A percentile compares a stretch with the other conserved stretches of the same genome.
Conservation (phyloP, 2,113 vertebrate species). For the Phyllostomus hastatus region DNA sequence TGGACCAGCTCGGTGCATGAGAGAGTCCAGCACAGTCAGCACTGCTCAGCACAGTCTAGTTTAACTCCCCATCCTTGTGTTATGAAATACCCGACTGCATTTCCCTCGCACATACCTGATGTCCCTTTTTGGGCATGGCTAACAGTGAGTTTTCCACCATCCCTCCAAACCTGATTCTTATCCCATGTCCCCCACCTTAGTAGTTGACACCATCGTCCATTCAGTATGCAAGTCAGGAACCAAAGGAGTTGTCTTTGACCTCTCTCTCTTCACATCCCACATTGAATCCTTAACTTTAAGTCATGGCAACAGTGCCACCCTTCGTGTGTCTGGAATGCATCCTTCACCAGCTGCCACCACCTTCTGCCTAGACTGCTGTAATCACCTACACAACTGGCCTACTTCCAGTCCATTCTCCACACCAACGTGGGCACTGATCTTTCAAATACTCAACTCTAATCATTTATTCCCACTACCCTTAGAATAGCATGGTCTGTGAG, state of each 20-base stretch:
- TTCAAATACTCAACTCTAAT: background rate
- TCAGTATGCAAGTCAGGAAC: background rate
- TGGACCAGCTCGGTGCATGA: background rate
- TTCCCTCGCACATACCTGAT: background rate
- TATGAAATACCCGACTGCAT: too few species aligned
- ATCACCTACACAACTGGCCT: background rate
- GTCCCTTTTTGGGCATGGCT: background rate
- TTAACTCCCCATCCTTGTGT: background rate
- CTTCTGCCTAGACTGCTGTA: background rate
- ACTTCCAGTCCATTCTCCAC: background rate
- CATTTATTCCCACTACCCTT: background rate
- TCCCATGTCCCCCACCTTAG: background rate
- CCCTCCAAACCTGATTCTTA: background rate
- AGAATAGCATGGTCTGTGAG: background rate
- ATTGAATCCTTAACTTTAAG: background rate
- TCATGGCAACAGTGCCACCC: background rate
- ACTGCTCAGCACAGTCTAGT: too few species aligned
- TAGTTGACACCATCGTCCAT: background rate
- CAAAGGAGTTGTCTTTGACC: background rate
- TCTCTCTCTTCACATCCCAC: background rate
- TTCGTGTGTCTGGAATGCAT: background rate
- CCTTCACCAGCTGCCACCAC: background rate
- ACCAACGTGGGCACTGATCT: fast-evolving
- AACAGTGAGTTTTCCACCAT: background rate
- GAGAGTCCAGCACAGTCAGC: background rate